These are phyloP conservation scores for Lasioglossum baleicum DNA, from an alignment of 1,140 invertebrate species.

Conservation along the genomic window DNA sequence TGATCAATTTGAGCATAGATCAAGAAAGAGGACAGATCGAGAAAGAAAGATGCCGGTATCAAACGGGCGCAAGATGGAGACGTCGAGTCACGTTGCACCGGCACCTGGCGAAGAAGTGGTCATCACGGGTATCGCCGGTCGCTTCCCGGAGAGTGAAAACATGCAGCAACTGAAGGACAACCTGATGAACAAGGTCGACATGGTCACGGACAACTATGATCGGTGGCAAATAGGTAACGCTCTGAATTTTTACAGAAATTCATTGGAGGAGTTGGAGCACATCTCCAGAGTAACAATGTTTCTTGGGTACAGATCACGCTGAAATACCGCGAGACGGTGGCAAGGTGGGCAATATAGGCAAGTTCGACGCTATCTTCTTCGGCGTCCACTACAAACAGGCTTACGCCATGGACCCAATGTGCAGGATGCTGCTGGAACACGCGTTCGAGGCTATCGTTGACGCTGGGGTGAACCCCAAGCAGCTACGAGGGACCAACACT, in stretches of 20 bases:
- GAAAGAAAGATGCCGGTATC: not conserved
- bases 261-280: too few species aligned
- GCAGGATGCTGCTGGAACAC: slow-evolving; percentile 90
- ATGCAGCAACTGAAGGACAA: slow-evolving; percentile 89
- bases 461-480: slow-evolving; percentile 83
- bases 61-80: not conserved
- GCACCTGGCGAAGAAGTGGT: slow-evolving; percentile 88
- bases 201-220: slow-evolving; percentile 88
- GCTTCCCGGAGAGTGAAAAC: slow-evolving; percentile 92
- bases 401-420: slow-evolving; percentile 93
- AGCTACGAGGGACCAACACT: slow-evolving; percentile 86
- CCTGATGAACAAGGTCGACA: slow-evolving; percentile 88
- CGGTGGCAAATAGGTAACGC: slow-evolving; percentile 86
- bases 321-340: slow-evolving; percentile 88
- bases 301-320: slow-evolving; percentile 79
- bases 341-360: slow-evolving; percentile 88
- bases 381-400: slow-evolving; percentile 91
- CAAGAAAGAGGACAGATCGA: too few species aligned
- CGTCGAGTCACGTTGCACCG: slow-evolving; percentile 4
- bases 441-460: slow-evolving; percentile 94
- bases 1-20: too few species aligned
- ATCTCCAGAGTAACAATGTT: not conserved
- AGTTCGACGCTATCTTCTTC: slow-evolving; percentile 93
- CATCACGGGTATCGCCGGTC: slow-evolving; percentile 90
- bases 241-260: slow-evolving; percentile 12